Evolutionary conservation across 2,797 vertebrate genomes (phyloP).

Genomic region (Spinibarbus caldwelli): DNA sequence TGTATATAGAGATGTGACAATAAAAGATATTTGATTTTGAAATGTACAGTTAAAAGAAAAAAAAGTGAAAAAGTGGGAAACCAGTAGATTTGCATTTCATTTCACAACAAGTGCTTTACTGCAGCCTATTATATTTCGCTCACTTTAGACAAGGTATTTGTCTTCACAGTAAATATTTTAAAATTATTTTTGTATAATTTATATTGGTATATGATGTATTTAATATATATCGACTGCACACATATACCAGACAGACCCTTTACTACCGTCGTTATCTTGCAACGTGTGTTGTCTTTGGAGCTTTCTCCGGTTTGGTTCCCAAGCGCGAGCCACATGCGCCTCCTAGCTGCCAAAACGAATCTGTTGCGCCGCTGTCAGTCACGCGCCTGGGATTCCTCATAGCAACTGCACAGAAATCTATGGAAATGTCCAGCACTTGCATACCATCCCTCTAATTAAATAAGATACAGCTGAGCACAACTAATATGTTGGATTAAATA

Average conservation of each 20-base stretch:
- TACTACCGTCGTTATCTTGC: not conserved
- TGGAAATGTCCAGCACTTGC: not conserved
- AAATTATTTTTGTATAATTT: not conserved
- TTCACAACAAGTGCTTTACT: not conserved
- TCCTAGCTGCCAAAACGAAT: slow-evolving; percentile 66
- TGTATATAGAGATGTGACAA: not conserved
- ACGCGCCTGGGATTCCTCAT: slow-evolving; percentile 16
- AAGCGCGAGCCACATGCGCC: slow-evolving; percentile 70
- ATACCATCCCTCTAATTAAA: not conserved
- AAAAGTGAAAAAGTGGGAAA: not conserved
- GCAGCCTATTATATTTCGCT: not conserved
- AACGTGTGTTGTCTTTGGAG: not conserved
- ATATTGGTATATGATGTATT: not conserved
- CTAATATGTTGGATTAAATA: not conserved
- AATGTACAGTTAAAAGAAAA: not conserved
- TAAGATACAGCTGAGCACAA: not conserved
- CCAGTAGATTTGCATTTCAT: not conserved
- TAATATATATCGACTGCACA: not conserved
- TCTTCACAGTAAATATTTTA: not conserved
- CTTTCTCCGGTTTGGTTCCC: slow-evolving; percentile 17
- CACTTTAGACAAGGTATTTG: not conserved
- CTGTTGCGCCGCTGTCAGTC: slow-evolving; percentile 41
- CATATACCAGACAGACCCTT: not conserved
- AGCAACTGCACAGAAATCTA: slow-evolving; percentile 11
- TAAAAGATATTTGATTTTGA: not conserved